Evolutionary conservation across 2,113 vertebrate genomes (phyloP), one percentile per base, ranked within the genome.

Genomic region (Nannospalax galili): DNA sequence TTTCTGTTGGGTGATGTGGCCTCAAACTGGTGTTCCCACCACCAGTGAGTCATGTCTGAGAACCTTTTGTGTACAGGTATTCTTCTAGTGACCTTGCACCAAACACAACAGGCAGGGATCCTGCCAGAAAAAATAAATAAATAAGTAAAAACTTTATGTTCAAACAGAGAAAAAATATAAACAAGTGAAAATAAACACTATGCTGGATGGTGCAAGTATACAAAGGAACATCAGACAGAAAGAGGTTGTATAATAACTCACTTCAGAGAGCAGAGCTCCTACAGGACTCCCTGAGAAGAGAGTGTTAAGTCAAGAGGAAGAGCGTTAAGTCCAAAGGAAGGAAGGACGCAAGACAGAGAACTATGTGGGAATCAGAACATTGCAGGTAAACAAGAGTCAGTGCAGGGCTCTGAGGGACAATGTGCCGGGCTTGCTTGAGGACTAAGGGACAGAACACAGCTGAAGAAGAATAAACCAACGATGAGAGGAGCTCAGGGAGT

Each of bases 141-240:
- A n/a, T n/a, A n/a, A n/a, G n/a, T n/a, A n/a, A n/a, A 67, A 28
- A 52, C 48, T 64, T 90, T 79, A 42, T 6, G 0, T 90, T 96
- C 64, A 85, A 81, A 72, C 8, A 26, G 4, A 10, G 32, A 73
- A 42, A 75, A 56, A 77, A 92, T 84, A 72, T 45, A 93, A 95
- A n/a, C n/a, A n/a, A 62, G 37, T 65, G 48, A 82, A 95, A 77
- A 62, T 9, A 81, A 5, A 14, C 28, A 22, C 5, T 32, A 12
- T 60, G 32, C 60, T 87, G 42, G 26, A 70, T 17, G 28, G 48
- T 22, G 0, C n/a, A 24, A 56, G 35, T 67, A 9, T 1, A 11
- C 2, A 5, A 60, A 77, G 45, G 56, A 75, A 24, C 45, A 11
- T 2, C n/a, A 42, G 77, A 14, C 35, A 35, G 45, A 37, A 90